These are phyloP conservation scores for Cygnus buccinator DNA, from an alignment of 2,113 vertebrate species.

Conservation along the genomic window DNA sequence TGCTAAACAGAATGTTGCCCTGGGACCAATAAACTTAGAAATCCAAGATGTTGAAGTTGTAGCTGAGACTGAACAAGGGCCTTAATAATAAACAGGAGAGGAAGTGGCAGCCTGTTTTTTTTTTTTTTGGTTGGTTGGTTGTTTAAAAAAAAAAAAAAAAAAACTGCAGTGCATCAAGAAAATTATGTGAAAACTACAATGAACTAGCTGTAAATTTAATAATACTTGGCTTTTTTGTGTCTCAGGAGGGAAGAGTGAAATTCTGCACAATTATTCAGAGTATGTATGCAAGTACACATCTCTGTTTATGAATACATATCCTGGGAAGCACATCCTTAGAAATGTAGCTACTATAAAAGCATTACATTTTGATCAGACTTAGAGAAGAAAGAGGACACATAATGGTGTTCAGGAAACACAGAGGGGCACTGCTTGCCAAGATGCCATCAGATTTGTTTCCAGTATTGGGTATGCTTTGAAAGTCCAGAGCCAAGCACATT, in stretches of 20 bases:
- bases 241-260: conserved; percentile 28
- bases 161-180: conserved; percentile 65
- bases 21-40: neutral
- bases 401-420: neutral
- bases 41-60: neutral
- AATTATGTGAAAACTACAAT: conserved; percentile 47
- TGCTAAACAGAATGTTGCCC: neutral
- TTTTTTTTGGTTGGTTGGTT: too few species aligned
- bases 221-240: conserved; percentile 42
- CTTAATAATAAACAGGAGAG: neutral
- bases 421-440: conserved; percentile 34
- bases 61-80: neutral
- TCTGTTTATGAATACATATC: neutral
- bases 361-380: neutral
- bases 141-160: neutral
- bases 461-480: conserved; percentile 28
- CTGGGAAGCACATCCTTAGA: conserved; percentile 13
- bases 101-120: neutral
- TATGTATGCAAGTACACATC: neutral
- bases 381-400: neutral
- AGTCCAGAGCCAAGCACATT: conserved; percentile 62
- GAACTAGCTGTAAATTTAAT: conserved; percentile 49
- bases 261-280: neutral
- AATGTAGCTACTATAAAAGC: neutral
- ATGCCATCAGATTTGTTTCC: conserved; percentile 59